A percentile compares a stretch with the other conserved stretches of the same genome.
These are phyloP conservation scores for Ypsolopha sequella DNA, from an alignment of 2,888 invertebrate species.

Conservation along the genomic window DNA sequence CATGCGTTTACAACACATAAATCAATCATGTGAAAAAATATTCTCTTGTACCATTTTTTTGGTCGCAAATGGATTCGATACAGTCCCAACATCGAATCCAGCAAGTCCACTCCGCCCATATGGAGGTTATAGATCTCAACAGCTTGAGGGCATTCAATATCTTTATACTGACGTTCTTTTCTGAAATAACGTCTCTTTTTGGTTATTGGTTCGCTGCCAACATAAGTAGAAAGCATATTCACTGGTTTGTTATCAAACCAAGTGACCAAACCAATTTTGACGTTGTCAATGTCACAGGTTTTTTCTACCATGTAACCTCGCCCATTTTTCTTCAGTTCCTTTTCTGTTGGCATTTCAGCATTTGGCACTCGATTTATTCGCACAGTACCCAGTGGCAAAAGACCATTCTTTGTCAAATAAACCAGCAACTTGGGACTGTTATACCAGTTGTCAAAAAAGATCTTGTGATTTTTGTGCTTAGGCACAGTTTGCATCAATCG, in stretches of 20 bases:
- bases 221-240: not conserved
- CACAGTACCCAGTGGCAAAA: conserved; percentile 7
- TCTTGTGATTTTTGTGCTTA: conserved; percentile 18
- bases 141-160: not conserved
- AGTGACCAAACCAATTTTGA: not conserved
- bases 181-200: not conserved
- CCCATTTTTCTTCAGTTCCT: conserved; percentile 10
- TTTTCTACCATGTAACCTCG: not conserved
- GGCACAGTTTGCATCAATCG: conserved; percentile 17
- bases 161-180: not conserved
- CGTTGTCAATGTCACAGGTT: not conserved
- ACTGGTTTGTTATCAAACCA: not conserved
- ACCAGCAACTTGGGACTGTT: conserved; percentile 12
- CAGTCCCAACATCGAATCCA: conserved; percentile 16
- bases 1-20: conserved; percentile 15
- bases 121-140: conserved; percentile 13
- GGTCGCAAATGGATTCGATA: conserved; percentile 19
- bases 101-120: conserved; percentile 19
- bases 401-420: conserved; percentile 3
- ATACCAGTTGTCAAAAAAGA: conserved; percentile 28
- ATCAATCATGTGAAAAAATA: conserved; percentile 20
- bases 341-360: conserved; percentile 11
- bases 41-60: conserved; percentile 18
- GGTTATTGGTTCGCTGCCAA: not conserved
- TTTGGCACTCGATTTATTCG: conserved; percentile 12